phyloP scores from a whole-genome alignment of 2,113 vertebrate species.

The Gopherus flavomarginatus region DNA sequence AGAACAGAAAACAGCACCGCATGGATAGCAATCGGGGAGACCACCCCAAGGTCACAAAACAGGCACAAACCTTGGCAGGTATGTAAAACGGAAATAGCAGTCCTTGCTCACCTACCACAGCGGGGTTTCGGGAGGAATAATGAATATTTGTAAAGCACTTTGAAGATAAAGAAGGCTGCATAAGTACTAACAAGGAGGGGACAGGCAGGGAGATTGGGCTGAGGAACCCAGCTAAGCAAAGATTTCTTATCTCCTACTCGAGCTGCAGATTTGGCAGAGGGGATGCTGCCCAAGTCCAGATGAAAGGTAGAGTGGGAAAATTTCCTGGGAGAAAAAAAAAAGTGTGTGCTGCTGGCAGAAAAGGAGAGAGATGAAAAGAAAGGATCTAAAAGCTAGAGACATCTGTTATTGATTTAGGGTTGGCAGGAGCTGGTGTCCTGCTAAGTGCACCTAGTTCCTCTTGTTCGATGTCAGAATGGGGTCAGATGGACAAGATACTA shows the following conservation, averaged over 20 bases:
- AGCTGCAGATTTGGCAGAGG: conserved; percentile 29
- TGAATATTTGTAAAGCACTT: background rate
- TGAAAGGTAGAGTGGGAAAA: background rate
- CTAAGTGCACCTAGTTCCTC: conserved; percentile 41
- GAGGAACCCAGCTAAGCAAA: background rate
- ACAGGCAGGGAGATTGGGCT: background rate
- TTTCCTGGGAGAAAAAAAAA: background rate
- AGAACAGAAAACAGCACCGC: background rate
- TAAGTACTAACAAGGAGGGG: background rate
- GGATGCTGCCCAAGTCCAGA: background rate
- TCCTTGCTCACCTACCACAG: background rate
- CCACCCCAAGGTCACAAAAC: rapidly evolving
- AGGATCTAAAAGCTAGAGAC: conserved; percentile 66
- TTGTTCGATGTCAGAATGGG: background rate
- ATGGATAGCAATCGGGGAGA: background rate
- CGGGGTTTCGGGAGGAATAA: background rate
- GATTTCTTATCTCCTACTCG: conserved; percentile 29
- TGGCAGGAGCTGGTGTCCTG: conserved; percentile 31
- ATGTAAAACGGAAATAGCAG: background rate
- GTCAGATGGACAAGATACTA: conserved; percentile 28
- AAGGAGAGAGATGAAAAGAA: conserved; percentile 46
- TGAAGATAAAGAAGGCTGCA: background rate
- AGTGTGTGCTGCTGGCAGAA: background rate
- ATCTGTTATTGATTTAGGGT: conserved; percentile 54
- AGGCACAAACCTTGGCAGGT: rapidly evolving